A percentile compares a stretch with the other conserved stretches of the same genome.
phyloP scores from a whole-genome alignment of 1,140 invertebrate species.

The Megalopta genalis region DNA sequence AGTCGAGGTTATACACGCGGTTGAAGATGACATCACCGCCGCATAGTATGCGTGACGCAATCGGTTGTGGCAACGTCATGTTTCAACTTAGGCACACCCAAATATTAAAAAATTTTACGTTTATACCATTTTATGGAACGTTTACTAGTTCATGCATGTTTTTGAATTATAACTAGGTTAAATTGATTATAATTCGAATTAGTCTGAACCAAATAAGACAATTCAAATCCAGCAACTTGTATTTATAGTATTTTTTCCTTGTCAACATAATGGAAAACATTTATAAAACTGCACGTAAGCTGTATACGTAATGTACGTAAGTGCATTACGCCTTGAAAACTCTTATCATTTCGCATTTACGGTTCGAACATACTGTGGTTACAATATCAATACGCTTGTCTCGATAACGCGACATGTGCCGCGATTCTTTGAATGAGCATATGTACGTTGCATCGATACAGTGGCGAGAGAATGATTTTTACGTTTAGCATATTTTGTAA shows the following conservation, averaged over 20 bases:
- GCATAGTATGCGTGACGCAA: conserved; percentile 74
- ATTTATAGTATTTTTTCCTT: background rate
- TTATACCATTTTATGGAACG: background rate
- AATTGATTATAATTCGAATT: background rate
- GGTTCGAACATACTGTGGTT: background rate
- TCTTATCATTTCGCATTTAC: background rate
- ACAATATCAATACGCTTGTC: background rate
- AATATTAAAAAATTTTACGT: conserved; percentile 5
- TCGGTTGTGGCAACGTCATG: conserved; percentile 63
- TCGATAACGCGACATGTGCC: background rate
- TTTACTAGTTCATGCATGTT: background rate
- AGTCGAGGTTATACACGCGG: conserved; percentile 64
- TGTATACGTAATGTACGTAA: background rate
- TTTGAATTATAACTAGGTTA: background rate
- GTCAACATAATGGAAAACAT: background rate
- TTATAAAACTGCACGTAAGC: background rate
- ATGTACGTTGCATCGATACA: background rate
- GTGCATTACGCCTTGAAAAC: background rate
- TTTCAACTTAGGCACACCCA: conserved; percentile 37
- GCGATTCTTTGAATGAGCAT: conserved; percentile 9
- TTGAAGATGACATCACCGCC: conserved; percentile 70
- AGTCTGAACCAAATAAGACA: background rate
- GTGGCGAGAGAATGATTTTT: background rate
- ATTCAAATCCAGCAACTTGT: background rate
- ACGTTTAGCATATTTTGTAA: background rate